Conservation (phyloP, 2,797 vertebrate species). For the Phataginus tetradactyla region DNA sequence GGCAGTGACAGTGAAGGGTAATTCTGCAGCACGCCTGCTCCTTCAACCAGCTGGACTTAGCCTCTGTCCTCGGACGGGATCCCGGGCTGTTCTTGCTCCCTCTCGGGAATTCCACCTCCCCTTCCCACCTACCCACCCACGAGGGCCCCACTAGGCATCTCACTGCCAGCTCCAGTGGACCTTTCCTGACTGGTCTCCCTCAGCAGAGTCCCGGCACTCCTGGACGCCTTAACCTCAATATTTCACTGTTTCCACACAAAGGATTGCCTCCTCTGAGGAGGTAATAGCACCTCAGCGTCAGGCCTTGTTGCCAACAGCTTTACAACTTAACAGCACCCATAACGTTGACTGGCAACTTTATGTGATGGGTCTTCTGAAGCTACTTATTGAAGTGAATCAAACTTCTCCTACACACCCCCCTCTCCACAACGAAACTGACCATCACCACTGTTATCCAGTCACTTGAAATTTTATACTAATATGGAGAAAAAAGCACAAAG, state of each 20-base stretch:
- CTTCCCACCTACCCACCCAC: not conserved
- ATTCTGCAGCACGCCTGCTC: not conserved
- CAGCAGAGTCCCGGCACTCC: not conserved
- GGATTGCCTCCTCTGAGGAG: not conserved
- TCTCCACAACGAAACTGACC: not conserved
- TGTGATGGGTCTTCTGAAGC: not conserved
- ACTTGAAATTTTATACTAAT: not conserved
- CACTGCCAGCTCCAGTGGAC: not conserved
- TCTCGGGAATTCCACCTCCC: not conserved
- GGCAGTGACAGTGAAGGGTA: not conserved
- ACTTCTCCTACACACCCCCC: not conserved
- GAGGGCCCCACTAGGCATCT: not conserved
- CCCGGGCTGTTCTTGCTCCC: not conserved
- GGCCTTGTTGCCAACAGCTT: not conserved
- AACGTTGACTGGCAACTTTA: not conserved
- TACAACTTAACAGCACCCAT: not conserved
- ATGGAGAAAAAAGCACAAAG: not conserved
- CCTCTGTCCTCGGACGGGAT: not conserved
- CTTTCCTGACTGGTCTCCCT: not conserved
- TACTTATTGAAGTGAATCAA: not conserved
- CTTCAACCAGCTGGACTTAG: not conserved
- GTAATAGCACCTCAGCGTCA: not conserved
- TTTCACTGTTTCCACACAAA: not conserved
- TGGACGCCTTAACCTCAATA: not conserved
- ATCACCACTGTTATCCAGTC: not conserved